Base-by-base conservation (phyloP, 2,113 vertebrate genomes). In the Siphamia tubifer region DNA sequence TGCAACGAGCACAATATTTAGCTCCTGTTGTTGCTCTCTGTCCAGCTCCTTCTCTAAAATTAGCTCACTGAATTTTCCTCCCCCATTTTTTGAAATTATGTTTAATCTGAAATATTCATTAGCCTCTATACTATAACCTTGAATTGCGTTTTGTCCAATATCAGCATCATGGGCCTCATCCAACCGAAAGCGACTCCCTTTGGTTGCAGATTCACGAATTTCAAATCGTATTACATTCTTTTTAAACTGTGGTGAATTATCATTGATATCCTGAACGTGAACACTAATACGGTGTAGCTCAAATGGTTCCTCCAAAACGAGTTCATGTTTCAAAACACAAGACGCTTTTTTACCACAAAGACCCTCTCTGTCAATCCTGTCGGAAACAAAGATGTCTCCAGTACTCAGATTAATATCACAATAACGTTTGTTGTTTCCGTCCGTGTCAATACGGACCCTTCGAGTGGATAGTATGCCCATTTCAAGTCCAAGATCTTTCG, bases 251-350 rank as follows among this genome's bases (percentile, higher is more conserved):
- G n/a, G n/a, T n/a, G n/a, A n/a, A n/a, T n/a, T n/a, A n/a, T n/a
- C n/a, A n/a, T 93, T 93, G n/a, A 93, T 61, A 58, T 93, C 91
- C 1, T 66, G 57, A 47, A 92, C 79, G 47, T 88, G 85, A 2
- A 93, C 61, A 0, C 3, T 15, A 17, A 76, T 19, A 0, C 62
- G 49, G 15, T 83, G 56, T 5, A 91, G 64, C 57, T 92, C 91
- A 15, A 87, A 70, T 8, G 83, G 76, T 12, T 67, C 72, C 19
- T 91, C 87, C 15, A 77, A 10, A 35, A 93, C 44, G 7, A 92
- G 44, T 40, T 93, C 89, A 12, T 87, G 74, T 27, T 67, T 74
- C 68, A 92, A 48, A 2, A 65, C 21, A 44, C 92, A 93, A 0
- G 52, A 72, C 6, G 51, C 5, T n/a, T 38, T 68, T 9, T 61